Evolutionary conservation across 2,113 vertebrate species (phyloP).

Genomic region (Tupaia tana): DNA sequence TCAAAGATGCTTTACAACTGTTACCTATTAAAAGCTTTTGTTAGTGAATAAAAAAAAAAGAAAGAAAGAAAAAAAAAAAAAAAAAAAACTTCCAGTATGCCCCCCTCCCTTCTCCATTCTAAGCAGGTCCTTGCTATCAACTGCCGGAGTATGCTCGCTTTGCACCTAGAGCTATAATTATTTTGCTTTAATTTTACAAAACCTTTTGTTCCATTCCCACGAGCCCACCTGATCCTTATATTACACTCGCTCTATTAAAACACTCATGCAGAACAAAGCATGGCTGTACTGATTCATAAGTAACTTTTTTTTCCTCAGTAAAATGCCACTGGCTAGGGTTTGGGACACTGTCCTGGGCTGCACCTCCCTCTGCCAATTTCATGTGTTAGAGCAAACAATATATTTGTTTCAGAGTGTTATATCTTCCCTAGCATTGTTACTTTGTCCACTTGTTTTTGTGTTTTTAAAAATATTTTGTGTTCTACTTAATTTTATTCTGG

Average conservation of each 20-base stretch:
- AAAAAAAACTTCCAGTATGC: slow-evolving; percentile 66
- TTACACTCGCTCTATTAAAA: slow-evolving; percentile 91
- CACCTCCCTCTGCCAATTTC: slow-evolving; percentile 72
- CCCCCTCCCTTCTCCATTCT: slow-evolving; percentile 83
- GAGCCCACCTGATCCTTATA: slow-evolving; percentile 91
- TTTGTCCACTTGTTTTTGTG: slow-evolving; percentile 26
- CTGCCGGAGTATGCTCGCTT: slow-evolving; percentile 87
- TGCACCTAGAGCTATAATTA: slow-evolving; percentile 92
- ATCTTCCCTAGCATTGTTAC: slow-evolving; percentile 4
- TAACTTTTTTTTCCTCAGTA: slow-evolving; percentile 84
- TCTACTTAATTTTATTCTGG: slow-evolving; percentile 78
- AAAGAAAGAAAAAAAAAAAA: background rate
- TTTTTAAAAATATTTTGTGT: slow-evolving; percentile 76
- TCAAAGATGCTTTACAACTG: slow-evolving; percentile 81
- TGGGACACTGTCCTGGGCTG: slow-evolving; percentile 78
- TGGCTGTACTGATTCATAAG: slow-evolving; percentile 90
- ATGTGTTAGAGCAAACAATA: slow-evolving; percentile 40
- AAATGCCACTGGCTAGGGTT: slow-evolving; percentile 82
- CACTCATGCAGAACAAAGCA: slow-evolving; percentile 91
- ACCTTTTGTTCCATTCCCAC: slow-evolving; percentile 91
- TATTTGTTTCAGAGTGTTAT: slow-evolving; percentile 55
- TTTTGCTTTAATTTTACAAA: slow-evolving; percentile 92
- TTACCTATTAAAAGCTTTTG: slow-evolving; percentile 80
- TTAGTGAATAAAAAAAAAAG: slow-evolving; percentile 64
- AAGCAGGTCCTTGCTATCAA: slow-evolving; percentile 88